Evolutionary conservation across 2,113 vertebrate species (phyloP).

Genomic region (Hemichromis elongatus): DNA sequence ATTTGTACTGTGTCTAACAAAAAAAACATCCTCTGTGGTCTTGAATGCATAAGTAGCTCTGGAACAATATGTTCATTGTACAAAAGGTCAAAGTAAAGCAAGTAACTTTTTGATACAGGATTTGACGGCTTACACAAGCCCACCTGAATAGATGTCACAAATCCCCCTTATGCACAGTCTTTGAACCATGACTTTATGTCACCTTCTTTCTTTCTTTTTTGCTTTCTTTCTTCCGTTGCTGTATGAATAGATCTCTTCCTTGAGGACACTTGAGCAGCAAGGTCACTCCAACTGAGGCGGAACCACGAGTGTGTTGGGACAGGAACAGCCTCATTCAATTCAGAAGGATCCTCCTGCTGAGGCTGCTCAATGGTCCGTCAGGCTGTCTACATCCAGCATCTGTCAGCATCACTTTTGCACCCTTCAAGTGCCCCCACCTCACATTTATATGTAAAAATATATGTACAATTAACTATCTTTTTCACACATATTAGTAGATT

Average conservation of each 20-base stretch:
- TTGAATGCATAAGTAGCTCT: background rate
- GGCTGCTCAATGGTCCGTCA: slow-evolving; percentile 1
- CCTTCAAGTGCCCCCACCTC: background rate
- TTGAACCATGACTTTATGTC: background rate
- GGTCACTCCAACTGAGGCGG: background rate
- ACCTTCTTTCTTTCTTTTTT: background rate
- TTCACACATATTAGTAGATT: background rate
- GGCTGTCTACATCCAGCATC: background rate
- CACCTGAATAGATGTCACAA: background rate
- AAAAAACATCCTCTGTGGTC: background rate
- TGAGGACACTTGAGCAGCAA: background rate
- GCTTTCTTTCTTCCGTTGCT: background rate
- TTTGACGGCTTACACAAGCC: background rate
- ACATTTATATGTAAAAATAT: background rate
- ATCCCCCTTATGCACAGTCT: background rate
- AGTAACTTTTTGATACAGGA: background rate
- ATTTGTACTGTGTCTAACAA: background rate
- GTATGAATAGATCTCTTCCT: background rate
- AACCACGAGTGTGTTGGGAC: background rate
- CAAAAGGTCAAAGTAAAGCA: background rate
- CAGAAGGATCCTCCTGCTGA: background rate
- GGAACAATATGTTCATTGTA: background rate
- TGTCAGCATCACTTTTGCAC: background rate
- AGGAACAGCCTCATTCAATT: background rate
- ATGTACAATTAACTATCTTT: background rate